phyloP scores from a whole-genome alignment of 2,888 invertebrate species.

The Lacanobia oleracea region DNA sequence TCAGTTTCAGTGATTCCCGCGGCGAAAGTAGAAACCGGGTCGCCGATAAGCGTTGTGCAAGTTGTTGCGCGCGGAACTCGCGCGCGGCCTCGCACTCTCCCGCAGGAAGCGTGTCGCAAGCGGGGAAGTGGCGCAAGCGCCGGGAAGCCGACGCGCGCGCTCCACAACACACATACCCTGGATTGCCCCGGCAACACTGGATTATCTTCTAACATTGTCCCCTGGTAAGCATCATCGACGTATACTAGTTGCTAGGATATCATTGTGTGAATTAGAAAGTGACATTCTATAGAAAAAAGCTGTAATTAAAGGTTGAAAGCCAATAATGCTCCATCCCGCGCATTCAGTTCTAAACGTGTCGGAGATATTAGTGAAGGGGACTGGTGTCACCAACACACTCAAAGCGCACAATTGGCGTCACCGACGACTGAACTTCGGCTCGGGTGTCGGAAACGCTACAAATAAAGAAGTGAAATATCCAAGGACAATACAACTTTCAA shows the following conservation, averaged over 20 bases:
- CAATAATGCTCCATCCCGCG: constrained; percentile 61
- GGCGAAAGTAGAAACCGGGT: constrained; percentile 87
- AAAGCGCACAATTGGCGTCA: constrained; percentile 80
- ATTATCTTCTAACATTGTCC: constrained; percentile 75
- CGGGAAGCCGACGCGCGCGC: constrained; percentile 84
- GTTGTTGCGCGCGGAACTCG: constrained; percentile 84
- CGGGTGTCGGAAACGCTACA: constrained; percentile 87
- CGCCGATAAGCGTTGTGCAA: constrained; percentile 87
- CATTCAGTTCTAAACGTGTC: constrained; percentile 68
- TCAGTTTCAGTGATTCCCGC: constrained; percentile 83
- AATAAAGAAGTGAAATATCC: constrained; percentile 90
- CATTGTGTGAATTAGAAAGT: constrained; percentile 60
- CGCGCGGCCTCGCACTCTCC: constrained; percentile 89
- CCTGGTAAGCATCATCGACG: constrained; percentile 75
- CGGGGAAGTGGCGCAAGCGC: constrained; percentile 89
- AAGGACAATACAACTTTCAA: constrained; percentile 91
- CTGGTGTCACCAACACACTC: constrained; percentile 76
- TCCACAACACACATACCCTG: constrained; percentile 81
- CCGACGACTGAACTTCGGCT: constrained; percentile 84
- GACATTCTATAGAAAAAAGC: constrained; percentile 45
- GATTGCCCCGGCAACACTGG: constrained; percentile 79
- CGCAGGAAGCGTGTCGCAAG: constrained; percentile 89
- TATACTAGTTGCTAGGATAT: constrained; percentile 45
- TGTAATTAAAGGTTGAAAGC: constrained; percentile 54
- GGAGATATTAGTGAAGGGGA: constrained; percentile 83